A percentile compares a stretch with the other conserved stretches of the same genome.
Conservation (phyloP, 2,888 invertebrate genomes). For the Meiosimyza platycephala region DNA sequence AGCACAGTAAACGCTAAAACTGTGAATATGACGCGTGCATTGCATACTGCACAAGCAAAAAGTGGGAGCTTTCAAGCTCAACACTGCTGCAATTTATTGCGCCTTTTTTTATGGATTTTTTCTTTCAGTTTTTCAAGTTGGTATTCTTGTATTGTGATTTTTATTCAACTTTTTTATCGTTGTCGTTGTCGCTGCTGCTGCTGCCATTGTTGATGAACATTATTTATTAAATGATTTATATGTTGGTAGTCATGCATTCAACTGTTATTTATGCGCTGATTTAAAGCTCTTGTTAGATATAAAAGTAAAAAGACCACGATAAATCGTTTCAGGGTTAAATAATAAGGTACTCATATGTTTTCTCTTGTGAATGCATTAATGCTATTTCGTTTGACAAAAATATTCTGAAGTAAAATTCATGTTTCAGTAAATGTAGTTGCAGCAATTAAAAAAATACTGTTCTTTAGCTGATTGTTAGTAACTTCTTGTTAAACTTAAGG, state of each 20-base stretch:
- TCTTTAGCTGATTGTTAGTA: too few species aligned
- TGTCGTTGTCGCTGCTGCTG: slow-evolving; percentile 33
- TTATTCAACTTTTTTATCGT: background rate
- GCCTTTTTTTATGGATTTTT: background rate
- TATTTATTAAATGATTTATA: slow-evolving; percentile 17
- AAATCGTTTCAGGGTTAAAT: too few species aligned
- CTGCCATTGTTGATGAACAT: slow-evolving; percentile 34
- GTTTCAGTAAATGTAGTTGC: too few species aligned
- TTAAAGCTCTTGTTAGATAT: background rate
- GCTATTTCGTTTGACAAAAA: too few species aligned
- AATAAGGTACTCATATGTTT: too few species aligned
- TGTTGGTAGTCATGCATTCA: slow-evolving; percentile 14
- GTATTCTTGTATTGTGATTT: background rate
- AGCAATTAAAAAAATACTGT: too few species aligned
- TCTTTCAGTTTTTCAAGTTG: background rate
- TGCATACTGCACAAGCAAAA: slow-evolving; percentile 2
- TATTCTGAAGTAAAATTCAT: too few species aligned
- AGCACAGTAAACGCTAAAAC: too few species aligned
- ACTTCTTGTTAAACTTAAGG: too few species aligned
- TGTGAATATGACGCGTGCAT: background rate
- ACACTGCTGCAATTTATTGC: background rate
- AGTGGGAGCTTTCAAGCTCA: background rate
- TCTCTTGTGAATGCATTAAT: too few species aligned
- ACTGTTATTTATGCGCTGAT: slow-evolving; percentile 13
- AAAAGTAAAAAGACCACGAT: too few species aligned